These are phyloP conservation scores for Lucilia cuprina DNA, from an alignment of 1,140 invertebrate genomes.

Conservation along the genomic window DNA sequence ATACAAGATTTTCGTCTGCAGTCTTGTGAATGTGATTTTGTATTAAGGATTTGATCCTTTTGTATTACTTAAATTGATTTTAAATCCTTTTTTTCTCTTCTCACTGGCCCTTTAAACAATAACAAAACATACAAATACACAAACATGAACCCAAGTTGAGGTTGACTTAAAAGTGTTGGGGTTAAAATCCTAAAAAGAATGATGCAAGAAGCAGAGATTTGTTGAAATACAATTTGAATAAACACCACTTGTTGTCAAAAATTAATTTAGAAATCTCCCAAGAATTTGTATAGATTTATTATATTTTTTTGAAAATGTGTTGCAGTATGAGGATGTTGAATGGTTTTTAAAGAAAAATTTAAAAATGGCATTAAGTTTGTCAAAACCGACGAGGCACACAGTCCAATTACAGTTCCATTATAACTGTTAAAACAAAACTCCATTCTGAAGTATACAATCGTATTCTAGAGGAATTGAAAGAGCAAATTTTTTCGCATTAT, in stretches of 20 bases:
- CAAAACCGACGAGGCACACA: too few relatives aligned
- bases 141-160: background rate
- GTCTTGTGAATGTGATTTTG: background rate
- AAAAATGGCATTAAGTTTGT: too few relatives aligned
- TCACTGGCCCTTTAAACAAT: background rate
- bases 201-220: background rate
- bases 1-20: background rate
- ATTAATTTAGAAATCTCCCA: background rate
- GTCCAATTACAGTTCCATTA: too few relatives aligned
- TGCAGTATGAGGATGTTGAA: background rate
- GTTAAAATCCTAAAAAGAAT: background rate
- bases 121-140: background rate
- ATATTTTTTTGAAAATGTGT: background rate
- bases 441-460: too few relatives aligned
- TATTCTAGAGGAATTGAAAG: background rate
- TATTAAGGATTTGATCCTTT: background rate
- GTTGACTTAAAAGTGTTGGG: background rate
- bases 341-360: too few relatives aligned
- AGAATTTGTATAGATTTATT: background rate
- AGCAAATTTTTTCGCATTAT: too few relatives aligned
- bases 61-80: conserved; percentile 4
- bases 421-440: too few relatives aligned
- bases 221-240: background rate
- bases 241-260: background rate
- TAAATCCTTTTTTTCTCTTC: background rate